These are phyloP conservation scores for Diplosoma virens DNA, from an alignment of 23 tunicate species.

Conservation along the genomic window DNA sequence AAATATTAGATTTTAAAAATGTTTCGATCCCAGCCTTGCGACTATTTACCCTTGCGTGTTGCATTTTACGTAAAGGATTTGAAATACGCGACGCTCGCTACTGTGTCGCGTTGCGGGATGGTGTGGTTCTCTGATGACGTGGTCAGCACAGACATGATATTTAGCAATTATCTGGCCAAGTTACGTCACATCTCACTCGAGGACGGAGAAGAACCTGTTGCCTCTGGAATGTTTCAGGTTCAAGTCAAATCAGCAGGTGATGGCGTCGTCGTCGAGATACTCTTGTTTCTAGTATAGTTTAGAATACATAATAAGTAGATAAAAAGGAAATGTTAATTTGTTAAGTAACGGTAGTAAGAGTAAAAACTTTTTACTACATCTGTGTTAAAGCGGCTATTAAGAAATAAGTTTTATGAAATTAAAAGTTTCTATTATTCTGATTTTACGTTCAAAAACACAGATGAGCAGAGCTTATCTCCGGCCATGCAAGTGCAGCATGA, in stretches of 20 bases:
- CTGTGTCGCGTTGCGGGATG: conserved; percentile 99
- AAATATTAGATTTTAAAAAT: too few relatives aligned
- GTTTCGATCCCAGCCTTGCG: too few relatives aligned
- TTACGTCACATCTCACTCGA: conserved; percentile 75
- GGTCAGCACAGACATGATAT: conserved; percentile 85
- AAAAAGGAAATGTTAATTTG: too few relatives aligned
- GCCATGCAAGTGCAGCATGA: conserved; percentile 78
- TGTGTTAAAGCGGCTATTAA: too few relatives aligned
- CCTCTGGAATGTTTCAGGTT: conserved; percentile 31
- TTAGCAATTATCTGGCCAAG: conserved; percentile 65
- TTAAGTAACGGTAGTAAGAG: too few relatives aligned
- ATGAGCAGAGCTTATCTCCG: conserved; percentile 59
- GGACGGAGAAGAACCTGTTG: conserved; percentile 52
- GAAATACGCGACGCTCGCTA: conserved; percentile 96
- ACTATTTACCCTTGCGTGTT: too few relatives aligned
- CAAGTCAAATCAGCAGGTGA: conserved; percentile 43
- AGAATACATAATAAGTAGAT: too few relatives aligned
- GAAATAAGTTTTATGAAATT: too few relatives aligned
- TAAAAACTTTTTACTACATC: too few relatives aligned
- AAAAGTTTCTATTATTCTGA: not conserved
- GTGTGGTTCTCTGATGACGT: conserved; percentile 97
- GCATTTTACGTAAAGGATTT: conserved; percentile 83
- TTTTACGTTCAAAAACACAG: too few relatives aligned
- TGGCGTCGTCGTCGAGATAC: too few relatives aligned
- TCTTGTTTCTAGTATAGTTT: too few relatives aligned